These are phyloP conservation scores for Neotoxoptera formosana DNA, from an alignment of 1,140 invertebrate genomes.

Conservation along the genomic window DNA sequence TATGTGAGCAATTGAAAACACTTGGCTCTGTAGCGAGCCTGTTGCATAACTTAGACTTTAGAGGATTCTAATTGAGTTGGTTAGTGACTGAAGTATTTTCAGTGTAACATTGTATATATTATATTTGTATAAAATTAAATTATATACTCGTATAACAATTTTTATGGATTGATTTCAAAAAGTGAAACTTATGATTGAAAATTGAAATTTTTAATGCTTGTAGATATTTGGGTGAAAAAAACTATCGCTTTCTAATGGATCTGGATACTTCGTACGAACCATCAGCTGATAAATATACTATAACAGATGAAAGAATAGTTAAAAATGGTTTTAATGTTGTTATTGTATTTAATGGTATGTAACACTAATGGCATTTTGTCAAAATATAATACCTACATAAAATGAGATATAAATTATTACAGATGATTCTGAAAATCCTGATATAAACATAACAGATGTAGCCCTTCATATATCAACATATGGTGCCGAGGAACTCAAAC, in stretches of 20 bases:
- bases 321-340: constrained; percentile 61
- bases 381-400: not conserved
- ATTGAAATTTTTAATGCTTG: not conserved
- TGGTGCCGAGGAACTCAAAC: constrained; percentile 58
- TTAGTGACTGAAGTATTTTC: not conserved
- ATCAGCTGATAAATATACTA: constrained; percentile 47
- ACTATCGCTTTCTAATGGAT: constrained; percentile 59
- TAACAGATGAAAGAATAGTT: constrained; percentile 60
- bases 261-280: constrained; percentile 58
- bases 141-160: not conserved
- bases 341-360: constrained; percentile 58
- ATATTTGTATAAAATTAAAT: not conserved
- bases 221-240: constrained; percentile 58
- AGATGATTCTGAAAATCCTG: constrained; percentile 25
- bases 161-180: not conserved
- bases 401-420: not conserved
- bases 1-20: too few relatives aligned
- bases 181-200: not conserved
- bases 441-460: constrained; percentile 58
- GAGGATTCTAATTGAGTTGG: not conserved
- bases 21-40: too few relatives aligned
- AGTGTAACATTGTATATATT: not conserved
- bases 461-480: constrained; percentile 56
- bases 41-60: not conserved
- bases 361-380: not conserved